These are phyloP conservation scores for Lasioglossum villosulum DNA, from an alignment of 2,888 invertebrate species.

Conservation along the genomic window DNA sequence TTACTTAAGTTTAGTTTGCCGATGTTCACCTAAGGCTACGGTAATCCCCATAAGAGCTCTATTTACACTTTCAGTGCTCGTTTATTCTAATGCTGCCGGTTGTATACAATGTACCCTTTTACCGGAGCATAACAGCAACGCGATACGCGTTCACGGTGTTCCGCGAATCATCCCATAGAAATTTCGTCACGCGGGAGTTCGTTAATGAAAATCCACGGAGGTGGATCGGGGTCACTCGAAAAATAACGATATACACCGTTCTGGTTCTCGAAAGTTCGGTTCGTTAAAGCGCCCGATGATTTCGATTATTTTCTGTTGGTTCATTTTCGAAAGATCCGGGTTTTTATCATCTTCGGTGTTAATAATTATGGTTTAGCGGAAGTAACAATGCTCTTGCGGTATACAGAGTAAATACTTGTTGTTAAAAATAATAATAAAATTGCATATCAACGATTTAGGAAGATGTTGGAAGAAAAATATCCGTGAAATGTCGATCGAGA, in stretches of 20 bases:
- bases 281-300: conserved; percentile 43
- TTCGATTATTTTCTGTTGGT: background rate
- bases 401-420: background rate
- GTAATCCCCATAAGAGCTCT: conserved; percentile 66
- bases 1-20: conserved; percentile 60
- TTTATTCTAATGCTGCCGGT: conserved; percentile 63
- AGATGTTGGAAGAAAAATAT: background rate
- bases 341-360: background rate
- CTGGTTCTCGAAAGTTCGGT: conserved; percentile 37
- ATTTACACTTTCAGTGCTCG: conserved; percentile 67
- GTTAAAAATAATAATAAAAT: background rate
- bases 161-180: conserved; percentile 31
- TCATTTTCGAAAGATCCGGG: background rate
- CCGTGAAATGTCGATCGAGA: background rate
- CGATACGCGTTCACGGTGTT: conserved; percentile 4
- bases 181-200: conserved; percentile 36
- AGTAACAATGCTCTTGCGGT: background rate
- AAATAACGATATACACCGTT: conserved; percentile 21
- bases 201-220: conserved; percentile 57
- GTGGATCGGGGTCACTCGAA: conserved; percentile 23
- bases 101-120: conserved; percentile 5
- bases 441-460: background rate
- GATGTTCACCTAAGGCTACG: conserved; percentile 41
- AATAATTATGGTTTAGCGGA: background rate
- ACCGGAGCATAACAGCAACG: background rate